These are phyloP conservation scores for Hyles vespertilio DNA, from an alignment of 1,140 invertebrate species.

Conservation along the genomic window DNA sequence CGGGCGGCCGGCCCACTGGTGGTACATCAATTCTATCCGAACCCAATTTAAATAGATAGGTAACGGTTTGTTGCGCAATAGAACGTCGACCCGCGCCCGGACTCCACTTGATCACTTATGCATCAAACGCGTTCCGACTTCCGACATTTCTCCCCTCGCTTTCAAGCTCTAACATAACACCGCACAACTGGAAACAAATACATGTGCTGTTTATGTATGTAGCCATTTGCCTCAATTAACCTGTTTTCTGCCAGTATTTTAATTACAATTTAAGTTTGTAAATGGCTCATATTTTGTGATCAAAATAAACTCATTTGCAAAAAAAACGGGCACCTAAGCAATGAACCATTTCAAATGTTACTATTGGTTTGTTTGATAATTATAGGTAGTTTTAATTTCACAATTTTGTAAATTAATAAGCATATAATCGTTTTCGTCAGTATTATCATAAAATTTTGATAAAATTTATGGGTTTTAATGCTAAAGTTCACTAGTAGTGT, in stretches of 20 bases:
- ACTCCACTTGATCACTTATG: constrained; percentile 59
- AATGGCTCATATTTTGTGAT: too few relatives aligned
- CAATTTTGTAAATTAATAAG: too few relatives aligned
- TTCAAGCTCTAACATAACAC: constrained; percentile 12
- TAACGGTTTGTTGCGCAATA: constrained; percentile 65
- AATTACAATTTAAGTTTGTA: background rate
- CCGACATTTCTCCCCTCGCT: constrained; percentile 33
- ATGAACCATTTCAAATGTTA: too few relatives aligned
- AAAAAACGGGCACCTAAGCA: too few relatives aligned
- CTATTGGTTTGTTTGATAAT: too few relatives aligned
- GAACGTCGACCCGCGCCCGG: constrained; percentile 51
- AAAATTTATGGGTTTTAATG: too few relatives aligned
- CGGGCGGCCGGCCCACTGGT: constrained; percentile 12
- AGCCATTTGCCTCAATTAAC: background rate
- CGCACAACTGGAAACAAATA: background rate
- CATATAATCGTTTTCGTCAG: too few relatives aligned
- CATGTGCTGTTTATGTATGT: background rate
- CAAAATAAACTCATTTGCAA: too few relatives aligned
- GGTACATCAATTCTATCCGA: constrained; percentile 48
- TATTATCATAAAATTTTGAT: too few relatives aligned
- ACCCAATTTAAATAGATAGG: constrained; percentile 64
- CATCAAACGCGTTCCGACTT: constrained; percentile 57
- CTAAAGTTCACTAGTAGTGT: too few relatives aligned
- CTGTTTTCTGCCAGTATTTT: constrained; percentile 5
- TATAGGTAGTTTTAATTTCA: too few relatives aligned